Conservation (phyloP, 2,797 vertebrate species). For the Manis crassicaudata region DNA sequence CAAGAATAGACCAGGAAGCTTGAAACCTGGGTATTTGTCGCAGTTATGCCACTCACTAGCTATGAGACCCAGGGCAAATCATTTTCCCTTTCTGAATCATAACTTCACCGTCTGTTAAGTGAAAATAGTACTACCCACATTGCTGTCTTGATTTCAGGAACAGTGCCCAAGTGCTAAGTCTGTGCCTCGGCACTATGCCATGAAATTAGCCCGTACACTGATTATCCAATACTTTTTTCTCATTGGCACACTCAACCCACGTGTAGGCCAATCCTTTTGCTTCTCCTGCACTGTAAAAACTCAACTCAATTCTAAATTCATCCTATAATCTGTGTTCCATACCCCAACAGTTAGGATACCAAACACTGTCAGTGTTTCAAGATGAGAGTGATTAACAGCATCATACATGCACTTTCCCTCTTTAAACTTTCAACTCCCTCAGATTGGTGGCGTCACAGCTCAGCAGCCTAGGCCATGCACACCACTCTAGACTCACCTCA, state of each 20-base stretch:
- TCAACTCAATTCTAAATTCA: constrained; percentile 10
- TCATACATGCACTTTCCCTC: background rate
- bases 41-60: background rate
- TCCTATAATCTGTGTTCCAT: background rate
- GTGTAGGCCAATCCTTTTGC: background rate
- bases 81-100: background rate
- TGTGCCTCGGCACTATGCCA: background rate
- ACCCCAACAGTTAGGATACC: background rate
- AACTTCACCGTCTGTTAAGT: constrained; percentile 33
- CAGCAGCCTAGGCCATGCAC: background rate
- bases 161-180: background rate
- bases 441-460: background rate
- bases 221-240: background rate
- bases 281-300: background rate
- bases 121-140: background rate
- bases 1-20: background rate
- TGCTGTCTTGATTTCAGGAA: constrained; percentile 24
- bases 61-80: background rate
- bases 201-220: background rate
- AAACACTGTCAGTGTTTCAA: background rate
- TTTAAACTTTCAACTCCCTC: background rate
- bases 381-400: background rate
- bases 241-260: background rate
- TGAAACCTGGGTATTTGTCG: background rate
- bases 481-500: background rate